Evolutionary conservation across 2,113 vertebrate genomes (phyloP).

Genomic region (Tragelaphus scriptus): DNA sequence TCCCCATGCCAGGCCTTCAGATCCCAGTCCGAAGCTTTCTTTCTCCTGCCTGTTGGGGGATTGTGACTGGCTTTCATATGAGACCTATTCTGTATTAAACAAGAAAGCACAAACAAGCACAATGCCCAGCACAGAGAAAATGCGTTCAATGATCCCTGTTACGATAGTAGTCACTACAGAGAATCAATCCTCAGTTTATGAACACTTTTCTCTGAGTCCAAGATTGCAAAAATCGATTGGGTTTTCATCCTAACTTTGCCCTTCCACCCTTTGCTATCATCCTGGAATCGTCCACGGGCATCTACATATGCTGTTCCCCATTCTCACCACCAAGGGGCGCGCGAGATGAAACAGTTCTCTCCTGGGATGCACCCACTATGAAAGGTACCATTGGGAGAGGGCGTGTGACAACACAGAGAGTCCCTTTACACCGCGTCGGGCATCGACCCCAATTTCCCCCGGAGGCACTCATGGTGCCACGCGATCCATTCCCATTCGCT

Average conservation of each 20-base stretch:
- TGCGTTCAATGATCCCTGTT: not conserved
- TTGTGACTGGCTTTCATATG: not conserved
- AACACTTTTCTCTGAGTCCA: not conserved
- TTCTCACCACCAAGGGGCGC: conserved; percentile 1
- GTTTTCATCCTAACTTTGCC: not conserved
- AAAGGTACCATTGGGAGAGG: not conserved
- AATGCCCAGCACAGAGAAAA: not conserved
- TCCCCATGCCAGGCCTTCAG: not conserved
- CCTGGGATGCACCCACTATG: not conserved
- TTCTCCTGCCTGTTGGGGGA: not conserved
- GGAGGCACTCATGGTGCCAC: not conserved
- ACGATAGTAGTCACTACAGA: not conserved
- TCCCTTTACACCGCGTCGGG: not conserved
- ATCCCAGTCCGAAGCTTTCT: not conserved
- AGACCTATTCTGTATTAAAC: not conserved
- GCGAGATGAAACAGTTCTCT: not conserved
- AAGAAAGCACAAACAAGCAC: not conserved
- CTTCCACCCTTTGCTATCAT: not conserved
- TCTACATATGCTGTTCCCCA: not conserved
- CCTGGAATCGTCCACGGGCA: fast-evolving
- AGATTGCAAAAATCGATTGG: not conserved
- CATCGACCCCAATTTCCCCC: not conserved
- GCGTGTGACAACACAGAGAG: too few species aligned
- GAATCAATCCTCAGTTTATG: not conserved
- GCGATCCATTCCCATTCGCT: too few species aligned